A percentile compares a stretch with the other conserved stretches of the same genome.
Conservation (phyloP, 2,888 invertebrate genomes). For the Agonopterix arenella region DNA sequence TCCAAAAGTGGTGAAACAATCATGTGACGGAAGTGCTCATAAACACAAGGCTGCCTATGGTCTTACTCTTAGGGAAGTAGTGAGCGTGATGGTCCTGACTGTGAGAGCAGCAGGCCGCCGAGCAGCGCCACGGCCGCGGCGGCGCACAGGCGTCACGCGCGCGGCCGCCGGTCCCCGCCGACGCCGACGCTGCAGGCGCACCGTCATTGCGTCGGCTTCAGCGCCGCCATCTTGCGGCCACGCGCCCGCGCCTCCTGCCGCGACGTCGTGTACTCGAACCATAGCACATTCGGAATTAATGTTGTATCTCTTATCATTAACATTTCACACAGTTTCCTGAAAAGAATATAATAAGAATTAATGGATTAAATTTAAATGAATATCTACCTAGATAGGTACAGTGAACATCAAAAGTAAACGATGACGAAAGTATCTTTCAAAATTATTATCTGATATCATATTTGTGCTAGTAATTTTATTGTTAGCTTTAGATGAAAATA, state of each 20-base stretch:
- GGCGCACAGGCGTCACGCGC: constrained; percentile 68
- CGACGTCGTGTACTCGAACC: constrained; percentile 95
- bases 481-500: no score
- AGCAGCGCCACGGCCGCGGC: constrained; percentile 52
- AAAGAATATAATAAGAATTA: constrained; percentile 16
- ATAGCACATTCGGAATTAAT: constrained; percentile 92
- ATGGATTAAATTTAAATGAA: no score
- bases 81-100: constrained; percentile 31
- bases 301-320: constrained; percentile 92
- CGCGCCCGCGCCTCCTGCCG: constrained; percentile 89
- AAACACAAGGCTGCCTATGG: background rate
- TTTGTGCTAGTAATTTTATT: no score
- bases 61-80: constrained; percentile 1
- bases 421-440: no score
- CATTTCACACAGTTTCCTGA: constrained; percentile 91
- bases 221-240: constrained; percentile 86
- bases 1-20: no score
- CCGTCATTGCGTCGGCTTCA: constrained; percentile 89
- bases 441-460: no score
- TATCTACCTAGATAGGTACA: no score
- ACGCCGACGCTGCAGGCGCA: constrained; percentile 52
- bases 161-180: constrained; percentile 34
- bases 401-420: no score
- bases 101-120: constrained; percentile 46
- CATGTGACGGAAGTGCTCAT: background rate